These are phyloP conservation scores for Porites rus DNA, from an alignment of 92 coral and sea anemone species.

Conservation along the genomic window DNA sequence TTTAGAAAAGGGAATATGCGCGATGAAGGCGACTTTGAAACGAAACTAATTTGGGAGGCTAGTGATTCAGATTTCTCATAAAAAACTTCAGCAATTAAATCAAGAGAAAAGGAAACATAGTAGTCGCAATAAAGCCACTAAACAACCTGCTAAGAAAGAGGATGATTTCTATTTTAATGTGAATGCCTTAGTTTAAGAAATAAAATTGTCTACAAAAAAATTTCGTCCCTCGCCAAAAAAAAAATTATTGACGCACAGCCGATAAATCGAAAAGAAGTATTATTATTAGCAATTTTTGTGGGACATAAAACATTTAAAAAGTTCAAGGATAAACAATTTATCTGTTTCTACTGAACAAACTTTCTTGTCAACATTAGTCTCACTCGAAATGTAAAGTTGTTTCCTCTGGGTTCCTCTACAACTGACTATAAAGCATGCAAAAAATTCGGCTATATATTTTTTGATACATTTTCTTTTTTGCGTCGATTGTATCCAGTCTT, in stretches of 20 bases:
- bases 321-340: background rate
- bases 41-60: background rate
- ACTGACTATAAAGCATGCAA: background rate
- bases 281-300: background rate
- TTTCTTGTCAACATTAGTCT: background rate
- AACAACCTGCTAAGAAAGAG: too few species aligned
- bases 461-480: too few species aligned
- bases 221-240: background rate
- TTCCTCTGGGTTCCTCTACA: too few species aligned
- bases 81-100: background rate
- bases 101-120: background rate
- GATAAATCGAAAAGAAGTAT: slow-evolving; percentile 12
- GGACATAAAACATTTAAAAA: slow-evolving; percentile 22
- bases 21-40: background rate
- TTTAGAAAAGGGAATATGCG: background rate
- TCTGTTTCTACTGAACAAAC: background rate
- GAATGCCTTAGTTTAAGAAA: background rate
- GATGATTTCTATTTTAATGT: background rate
- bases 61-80: background rate
- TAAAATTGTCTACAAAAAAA: background rate
- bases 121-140: too few species aligned
- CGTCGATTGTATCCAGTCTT: too few species aligned
- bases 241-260: background rate
- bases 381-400: background rate
- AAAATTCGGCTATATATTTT: too few species aligned